Evolutionary conservation across 53 echinoderm and acorn worm species (phyloP), one percentile per base, ranked within the genome.

Genomic region (Paracentrotus lividus): DNA sequence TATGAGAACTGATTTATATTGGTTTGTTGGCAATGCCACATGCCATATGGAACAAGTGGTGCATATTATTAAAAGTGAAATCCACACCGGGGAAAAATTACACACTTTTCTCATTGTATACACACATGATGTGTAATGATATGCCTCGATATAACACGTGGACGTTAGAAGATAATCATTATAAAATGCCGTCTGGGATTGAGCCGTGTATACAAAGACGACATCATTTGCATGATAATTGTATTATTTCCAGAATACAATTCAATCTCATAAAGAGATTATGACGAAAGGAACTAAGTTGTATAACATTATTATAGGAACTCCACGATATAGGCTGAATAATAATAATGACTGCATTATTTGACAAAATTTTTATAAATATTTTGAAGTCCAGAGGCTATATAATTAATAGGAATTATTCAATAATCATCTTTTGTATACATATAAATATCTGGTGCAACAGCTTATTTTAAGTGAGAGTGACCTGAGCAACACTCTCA

Each of bases 31-130:
- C 72, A 40, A 72, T 72, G 5, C 9, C 36, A 7, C 47, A 85
- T 51, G 85, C 85, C 85, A 85, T 85, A 85, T 85, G 85, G 85
- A 85, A 85, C 85, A 49, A 85, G 15, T 85, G 85, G 49, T 7
- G 85, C 85, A 85, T 85, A 31, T 9, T 51, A 40, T 38, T 38
- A 72, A 72, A 72, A 72, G 36, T 72, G 72, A 72, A 20, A 72
- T 72, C 72, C 72, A 72, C 72, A 72, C 72, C 72, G 21, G 72
- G 36, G 15, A 14, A n/a, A 72, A 72, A 38, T 72, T 40, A 72
- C 72, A 72, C 72, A 72, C 72, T 38, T 40, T n/a, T 72, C 72
- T 72, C 38, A 38, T 72, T 72, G 40, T 72, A 38, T 20, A 72
- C 72, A 72, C 72, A 38, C 72, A 40, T 36, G 36, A 40, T 1